Evolutionary conservation across 1,140 invertebrate species (phyloP), one percentile per base, ranked within the genome.

Genomic region (Drosophila parabipectinata): DNA sequence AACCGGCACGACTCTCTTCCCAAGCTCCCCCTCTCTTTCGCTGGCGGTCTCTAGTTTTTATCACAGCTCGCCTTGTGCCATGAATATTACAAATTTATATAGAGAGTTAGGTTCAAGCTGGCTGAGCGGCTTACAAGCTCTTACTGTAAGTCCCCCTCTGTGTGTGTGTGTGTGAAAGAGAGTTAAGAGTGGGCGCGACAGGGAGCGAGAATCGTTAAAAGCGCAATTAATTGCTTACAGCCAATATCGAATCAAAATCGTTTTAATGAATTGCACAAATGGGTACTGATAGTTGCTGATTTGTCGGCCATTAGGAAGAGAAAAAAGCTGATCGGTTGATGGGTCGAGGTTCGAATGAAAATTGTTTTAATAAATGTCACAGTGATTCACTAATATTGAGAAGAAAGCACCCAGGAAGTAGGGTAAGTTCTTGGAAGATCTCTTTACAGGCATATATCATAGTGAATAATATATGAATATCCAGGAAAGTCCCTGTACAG

Each of bases 241-340:
- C 51, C 64, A 82, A 85, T 87, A 82, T 87, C 79, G 77, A 79
- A 88, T 87, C 83, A 79, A 73, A 77, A 87, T 62, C 83, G 72
- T 89, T 85, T 82, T 79, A 87, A 88, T 87, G 84, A 87, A 87
- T 88, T 87, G 83, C 79, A 83, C 74, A 88, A 87, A 87, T 88
- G 87, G 82, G 71, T 76, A 53, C 62, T 64, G 83, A 87, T 82
- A 79, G 77, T 47, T 45, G 39, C 45, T 63, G 67, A 72, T 73
- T 63, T 57, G 72, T 63, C 61, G 80, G 66, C 58, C 76, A 32
- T 58, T 72, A 12, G 10, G 34, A 3, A 26, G 30, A 18, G 14
- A 34, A 53, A 37, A 12, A 39, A 12, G 15, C 59, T 41, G 12
- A 26, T 44, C 41, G 41, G 59, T 41, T 18, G 55, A 39, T 56